phyloP scores from a whole-genome alignment of 2,113 vertebrate species.

The Cyprinodon tularosa region DNA sequence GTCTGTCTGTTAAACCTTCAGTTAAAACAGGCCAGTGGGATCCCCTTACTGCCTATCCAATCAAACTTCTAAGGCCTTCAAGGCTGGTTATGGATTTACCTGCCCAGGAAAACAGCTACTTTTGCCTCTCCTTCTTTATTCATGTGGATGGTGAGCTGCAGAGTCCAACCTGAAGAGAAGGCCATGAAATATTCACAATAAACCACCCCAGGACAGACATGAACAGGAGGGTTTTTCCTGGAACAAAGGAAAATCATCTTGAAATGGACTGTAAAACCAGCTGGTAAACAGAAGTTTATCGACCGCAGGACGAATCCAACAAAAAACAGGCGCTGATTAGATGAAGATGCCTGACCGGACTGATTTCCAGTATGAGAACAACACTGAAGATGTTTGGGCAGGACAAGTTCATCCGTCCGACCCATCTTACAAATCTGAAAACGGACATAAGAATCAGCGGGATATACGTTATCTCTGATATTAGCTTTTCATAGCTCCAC shows the following conservation, averaged over 20 bases:
- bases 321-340: constrained; percentile 12
- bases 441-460: background rate
- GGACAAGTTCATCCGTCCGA: background rate
- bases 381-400: background rate
- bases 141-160: constrained; percentile 60
- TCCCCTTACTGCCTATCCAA: background rate
- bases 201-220: constrained; percentile 83
- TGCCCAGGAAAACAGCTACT: constrained; percentile 35
- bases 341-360: background rate
- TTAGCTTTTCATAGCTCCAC: no score
- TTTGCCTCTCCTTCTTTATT: constrained; percentile 67
- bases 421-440: background rate
- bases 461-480: no score
- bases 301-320: background rate
- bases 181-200: constrained; percentile 92
- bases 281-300: constrained; percentile 21
- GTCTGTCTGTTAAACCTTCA: background rate
- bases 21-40: constrained; percentile 5
- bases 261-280: constrained; percentile 5
- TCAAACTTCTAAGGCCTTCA: background rate
- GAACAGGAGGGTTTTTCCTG: constrained; percentile 40
- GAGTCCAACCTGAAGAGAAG: constrained; percentile 73
- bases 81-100: constrained; percentile 15
- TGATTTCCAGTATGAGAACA: background rate
- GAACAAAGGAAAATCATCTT: constrained; percentile 76